Base-by-base conservation (phyloP, 2,797 vertebrate genomes). In the Centroberyx gerrardi region DNA sequence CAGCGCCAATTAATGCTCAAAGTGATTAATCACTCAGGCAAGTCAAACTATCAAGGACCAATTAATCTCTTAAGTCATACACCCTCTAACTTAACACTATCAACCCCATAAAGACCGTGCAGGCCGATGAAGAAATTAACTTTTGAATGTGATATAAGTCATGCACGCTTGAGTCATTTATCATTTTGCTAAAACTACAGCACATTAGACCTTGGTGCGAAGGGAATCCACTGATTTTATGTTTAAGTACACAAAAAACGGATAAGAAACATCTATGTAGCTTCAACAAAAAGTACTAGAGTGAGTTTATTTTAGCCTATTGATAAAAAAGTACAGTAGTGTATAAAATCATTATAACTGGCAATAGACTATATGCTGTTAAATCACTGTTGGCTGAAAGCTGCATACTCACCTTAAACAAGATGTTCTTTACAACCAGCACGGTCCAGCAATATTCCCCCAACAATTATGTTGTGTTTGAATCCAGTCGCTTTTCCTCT, bases 321-420 rank as follows among this genome's bases (percentile, higher is more conserved):
- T 51, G 42, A 8, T 18, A 17, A 54, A 22, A 36, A 61, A 56
- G 38, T 40, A 40, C 8, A 10, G 10, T 40, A 8, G 38, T 8
- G 2, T 40, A 12, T 40, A 40, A 36, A 8, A 40, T 8, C 8
- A 40, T 12, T 40, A 40, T 9, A 40, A 10, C 33, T 36, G 33
- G 33, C 4, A 8, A 36, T 8, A 8, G 2, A 36, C 33, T 8
- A 36, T 8, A 40, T 40, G 38, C 38, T 40, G 38, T 40, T 8
- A 9, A 74, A 65, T 74, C 80, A 38, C 75, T 65, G 79, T 63
- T 67, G n/a, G 77, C 65, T 68, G 22, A 52, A 14, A 44, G 67
- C 55, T 49, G 67, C 62, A 31, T n/a, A 44, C 90, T 91, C 87
- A 91, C 92, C 87, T 88, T 18, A 33, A 51, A 33, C 81, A 13